Conservation (phyloP, 1,140 invertebrate species). For the Drosophila funebris region DNA sequence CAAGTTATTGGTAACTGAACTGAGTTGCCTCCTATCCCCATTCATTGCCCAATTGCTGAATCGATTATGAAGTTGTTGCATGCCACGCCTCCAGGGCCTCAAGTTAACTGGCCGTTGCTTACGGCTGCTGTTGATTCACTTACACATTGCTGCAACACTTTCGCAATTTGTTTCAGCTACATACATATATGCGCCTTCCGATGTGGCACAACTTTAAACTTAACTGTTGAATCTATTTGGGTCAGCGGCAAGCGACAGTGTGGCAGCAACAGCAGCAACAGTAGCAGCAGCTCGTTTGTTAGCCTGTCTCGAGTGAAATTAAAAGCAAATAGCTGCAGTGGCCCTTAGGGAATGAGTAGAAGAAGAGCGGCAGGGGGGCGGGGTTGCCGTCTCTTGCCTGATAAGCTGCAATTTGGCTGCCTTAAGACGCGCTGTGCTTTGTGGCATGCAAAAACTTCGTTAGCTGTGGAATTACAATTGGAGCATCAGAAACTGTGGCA, state of each 20-base stretch:
- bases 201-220: conserved; percentile 48
- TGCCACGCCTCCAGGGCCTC: conserved; percentile 37
- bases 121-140: conserved; percentile 66
- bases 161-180: conserved; percentile 67
- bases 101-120: conserved; percentile 62
- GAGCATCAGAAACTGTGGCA: conserved; percentile 18
- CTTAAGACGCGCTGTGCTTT: conserved; percentile 41
- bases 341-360: conserved; percentile 6
- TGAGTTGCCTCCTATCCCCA: conserved; percentile 9
- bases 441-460: conserved; percentile 64
- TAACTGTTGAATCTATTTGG: conserved; percentile 69
- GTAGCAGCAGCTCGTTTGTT: conserved; percentile 61
- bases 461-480: conserved; percentile 36
- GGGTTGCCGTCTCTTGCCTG: conserved; percentile 36
- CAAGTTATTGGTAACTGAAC: conserved; percentile 73
- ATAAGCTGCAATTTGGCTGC: conserved; percentile 72
- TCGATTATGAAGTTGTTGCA: conserved; percentile 62
- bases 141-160: conserved; percentile 68
- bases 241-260: conserved; percentile 47
- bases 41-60: conserved; percentile 43
- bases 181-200: background rate
- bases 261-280: conserved; percentile 18
- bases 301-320: conserved; percentile 70
- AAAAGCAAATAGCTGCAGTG: conserved; percentile 76
- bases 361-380: background rate